These are phyloP conservation scores for Vulpes lagopus DNA, from an alignment of 2,113 vertebrate species.

Conservation along the genomic window DNA sequence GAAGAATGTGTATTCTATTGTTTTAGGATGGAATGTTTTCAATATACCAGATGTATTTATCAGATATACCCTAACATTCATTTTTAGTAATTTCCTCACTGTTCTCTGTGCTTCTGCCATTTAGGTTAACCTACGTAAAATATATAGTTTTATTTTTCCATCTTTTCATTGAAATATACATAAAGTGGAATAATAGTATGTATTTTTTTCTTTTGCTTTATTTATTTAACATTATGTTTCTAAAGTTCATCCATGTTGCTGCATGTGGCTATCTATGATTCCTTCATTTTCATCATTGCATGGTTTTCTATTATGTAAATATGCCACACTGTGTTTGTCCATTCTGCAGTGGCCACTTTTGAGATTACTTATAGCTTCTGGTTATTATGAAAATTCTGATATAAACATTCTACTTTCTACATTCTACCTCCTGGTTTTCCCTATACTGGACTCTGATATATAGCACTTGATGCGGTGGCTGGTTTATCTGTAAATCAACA, in stretches of 20 bases:
- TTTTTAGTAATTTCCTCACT: background rate
- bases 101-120: background rate
- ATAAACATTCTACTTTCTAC: background rate
- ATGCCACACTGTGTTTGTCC: accelerated
- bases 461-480: too few relatives aligned
- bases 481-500: background rate
- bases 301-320: background rate
- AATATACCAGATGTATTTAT: background rate
- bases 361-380: background rate
- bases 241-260: background rate
- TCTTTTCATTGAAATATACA: background rate
- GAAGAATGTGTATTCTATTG: background rate
- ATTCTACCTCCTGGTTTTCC: background rate
- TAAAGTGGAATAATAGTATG: background rate
- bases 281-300: background rate
- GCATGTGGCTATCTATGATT: background rate
- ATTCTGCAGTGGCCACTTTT: background rate
- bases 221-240: background rate
- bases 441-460: background rate
- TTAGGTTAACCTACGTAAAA: background rate
- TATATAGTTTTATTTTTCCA: background rate
- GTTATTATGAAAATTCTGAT: background rate
- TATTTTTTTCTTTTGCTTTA: background rate
- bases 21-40: background rate
- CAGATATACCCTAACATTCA: background rate